Evolutionary conservation across 2,888 invertebrate genomes (phyloP), one percentile per base, ranked within the genome.

Genomic region (Melanchra persicariae): DNA sequence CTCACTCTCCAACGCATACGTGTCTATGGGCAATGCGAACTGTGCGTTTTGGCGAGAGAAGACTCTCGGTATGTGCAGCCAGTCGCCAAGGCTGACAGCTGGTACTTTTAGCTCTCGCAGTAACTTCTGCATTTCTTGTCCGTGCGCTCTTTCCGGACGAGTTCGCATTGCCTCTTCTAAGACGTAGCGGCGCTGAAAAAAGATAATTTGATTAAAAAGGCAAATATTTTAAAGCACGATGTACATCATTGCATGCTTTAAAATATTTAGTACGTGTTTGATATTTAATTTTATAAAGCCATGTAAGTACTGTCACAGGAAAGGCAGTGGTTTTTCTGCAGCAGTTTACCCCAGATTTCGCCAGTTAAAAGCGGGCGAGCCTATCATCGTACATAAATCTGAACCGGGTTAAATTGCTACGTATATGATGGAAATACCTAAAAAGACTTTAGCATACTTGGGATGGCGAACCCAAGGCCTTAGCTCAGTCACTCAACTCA

Each of bases 21-120:
- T 91, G 81, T 98, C 97, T 75, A 98, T 96, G 0, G 98, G 98
- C 64, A 98, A 93, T 80, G 98, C 97, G 90, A 98, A 98, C 80
- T 98, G 96, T 0, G 98, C 97, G 78, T 97, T 97, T 51, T 97
- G 97, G 52, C 98, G 96, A 0, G 97, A 97, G 91, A 98, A 98
- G n/a, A 97, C 97, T 58, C 98, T 93, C 0, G 98, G 98, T 81
- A 97, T 95, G 82, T 97, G 97, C 22, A 97, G 92, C 97, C 97
- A 97, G 82, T 96, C 95, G 7, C 97, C 96, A 2, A 96, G 92
- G 70, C 96, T 96, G 24, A 96, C 91, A 0, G 96, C 93, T 0
- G 96, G 94, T 7, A 96, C 90, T 68, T 95, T 93, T 30, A 97
- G 70, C 78, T 96, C 96, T 19, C 94, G 93, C 61, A 96, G 91